Base-by-base conservation (phyloP, 35 echinoderm and acorn worm species). In the Lytechinus pictus region DNA sequence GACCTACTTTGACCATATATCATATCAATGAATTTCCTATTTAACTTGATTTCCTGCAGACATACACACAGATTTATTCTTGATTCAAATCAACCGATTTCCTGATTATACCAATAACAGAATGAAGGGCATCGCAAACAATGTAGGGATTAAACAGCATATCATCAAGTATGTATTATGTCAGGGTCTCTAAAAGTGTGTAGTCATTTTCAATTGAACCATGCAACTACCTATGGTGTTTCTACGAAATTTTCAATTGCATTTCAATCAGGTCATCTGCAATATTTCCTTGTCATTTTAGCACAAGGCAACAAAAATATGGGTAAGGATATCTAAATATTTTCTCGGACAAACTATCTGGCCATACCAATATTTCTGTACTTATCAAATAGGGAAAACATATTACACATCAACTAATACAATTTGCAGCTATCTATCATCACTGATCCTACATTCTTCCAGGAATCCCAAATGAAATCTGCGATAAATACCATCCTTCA, bases 31-130 rank as follows among this genome's bases (percentile, higher is more conserved):
- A 29, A 54, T 54, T 16, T 91, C 12, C 12, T 21, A 71, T 71
- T n/a, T 79, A 79, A 79, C 66, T 79, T 79, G 66, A 79, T 79
- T 79, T 79, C 66, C 66, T 79, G 66, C 66, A 79, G 66, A 79
- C 21, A 24, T 79, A 79, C 66, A 79, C 66, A 79, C 14, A n/a
- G 66, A 79, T 79, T 24, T 79, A 79, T 79, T n/a, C 66, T 79
- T 3, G 8, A 6, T 71, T 19, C 16, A 21, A 71, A 71, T 71
- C 24, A 21, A 19, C 5, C 33, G 14, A 71, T 21, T 79, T 79
- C 66, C 66, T 79, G 66, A 79, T 79, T 79, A 79, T 79, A 79
- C 21, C 19, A 79, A 79, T 79, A 0, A 79, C 8, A 79, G 0
- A 24, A 7, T 27, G 19, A 79, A 79, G 66, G 66, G 6, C n/a